Conservation (phyloP, 2,888 invertebrate genomes). For the Nysson spinosus region DNA sequence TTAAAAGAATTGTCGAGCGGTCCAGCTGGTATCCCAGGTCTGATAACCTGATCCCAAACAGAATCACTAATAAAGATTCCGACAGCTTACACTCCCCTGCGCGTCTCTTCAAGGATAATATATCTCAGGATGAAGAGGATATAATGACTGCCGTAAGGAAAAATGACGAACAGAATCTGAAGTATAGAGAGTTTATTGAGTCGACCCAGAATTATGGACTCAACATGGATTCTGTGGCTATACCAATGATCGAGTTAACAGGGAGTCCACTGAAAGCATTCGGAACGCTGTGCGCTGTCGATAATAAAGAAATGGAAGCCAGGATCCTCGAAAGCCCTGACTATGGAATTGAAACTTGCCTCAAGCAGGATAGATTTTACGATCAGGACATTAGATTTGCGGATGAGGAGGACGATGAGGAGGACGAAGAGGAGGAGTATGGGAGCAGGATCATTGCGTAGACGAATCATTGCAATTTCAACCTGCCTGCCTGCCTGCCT, state of each 20-base stretch:
- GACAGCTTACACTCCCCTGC: too few relatives aligned
- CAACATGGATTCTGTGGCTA: slow-evolving; percentile 53
- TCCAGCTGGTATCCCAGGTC: too few relatives aligned
- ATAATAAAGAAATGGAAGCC: slow-evolving; percentile 49
- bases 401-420: slow-evolving; percentile 72
- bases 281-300: too few relatives aligned
- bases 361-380: slow-evolving; percentile 67
- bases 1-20: too few relatives aligned
- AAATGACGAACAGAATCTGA: slow-evolving; percentile 12
- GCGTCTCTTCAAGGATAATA: too few relatives aligned
- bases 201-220: slow-evolving; percentile 18
- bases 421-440: too few relatives aligned
- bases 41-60: too few relatives aligned
- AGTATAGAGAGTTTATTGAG: slow-evolving; percentile 48
- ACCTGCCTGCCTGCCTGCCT: too few relatives aligned
- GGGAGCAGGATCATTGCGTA: too few relatives aligned
- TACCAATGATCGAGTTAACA: slow-evolving; percentile 69
- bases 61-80: too few relatives aligned
- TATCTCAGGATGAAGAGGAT: too few relatives aligned
- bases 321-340: slow-evolving; percentile 66
- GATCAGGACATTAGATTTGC: slow-evolving; percentile 72
- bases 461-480: not conserved
- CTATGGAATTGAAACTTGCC: slow-evolving; percentile 65
- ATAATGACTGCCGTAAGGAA: too few relatives aligned
- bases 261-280: slow-evolving; percentile 56